Evolutionary conservation across 2,113 vertebrate genomes (phyloP), one percentile per base, ranked within the genome.

Genomic region (Columba janthina): DNA sequence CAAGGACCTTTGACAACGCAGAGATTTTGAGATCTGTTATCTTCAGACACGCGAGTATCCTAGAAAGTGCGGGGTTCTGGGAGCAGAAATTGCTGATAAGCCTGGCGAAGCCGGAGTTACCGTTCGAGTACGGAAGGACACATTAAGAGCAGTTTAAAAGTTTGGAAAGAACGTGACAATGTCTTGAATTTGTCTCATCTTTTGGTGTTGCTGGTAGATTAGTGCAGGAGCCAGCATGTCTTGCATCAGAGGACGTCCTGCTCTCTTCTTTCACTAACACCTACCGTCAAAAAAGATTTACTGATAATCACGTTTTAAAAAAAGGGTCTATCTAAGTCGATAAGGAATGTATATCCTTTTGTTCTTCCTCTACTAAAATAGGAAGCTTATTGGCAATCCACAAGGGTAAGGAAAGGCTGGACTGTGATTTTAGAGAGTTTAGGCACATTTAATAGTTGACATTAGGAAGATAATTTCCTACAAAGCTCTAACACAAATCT

Each of bases 401-500:
- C 50, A 82, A 16, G n/a, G 62, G 81, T n/a, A 42, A 66, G 69
- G 64, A 66, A 73, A 46, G 65, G 34, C 51, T 72, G 44, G 36
- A 3, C 8, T 48, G 48, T 50, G 69, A 44, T 89, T 90, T 91
- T 46, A 26, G 71, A 31, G 48, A 84, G 44, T 88, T 93, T 17
- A 78, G 60, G 82, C 60, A 38, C 83, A 73, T 91, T 51, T 60
- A 44, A 20, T n/a, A 91, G 58, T 64, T 83, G 86, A 48, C 62
- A 28, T 89, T 65, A 61, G 65, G 51, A 83, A 72, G 57, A 64
- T 10, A 38, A 25, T 78, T 89, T 36, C 83, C 61, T 48, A 26
- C 66, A 96, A 84, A 92, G 74, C 85, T 85, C 64, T 64, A 58
- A 51, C 87, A 80, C 64, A 66, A 83, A 84, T 84, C 80, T 93